Conservation (phyloP, 2,797 vertebrate species). For the Sebastes oblongus region DNA sequence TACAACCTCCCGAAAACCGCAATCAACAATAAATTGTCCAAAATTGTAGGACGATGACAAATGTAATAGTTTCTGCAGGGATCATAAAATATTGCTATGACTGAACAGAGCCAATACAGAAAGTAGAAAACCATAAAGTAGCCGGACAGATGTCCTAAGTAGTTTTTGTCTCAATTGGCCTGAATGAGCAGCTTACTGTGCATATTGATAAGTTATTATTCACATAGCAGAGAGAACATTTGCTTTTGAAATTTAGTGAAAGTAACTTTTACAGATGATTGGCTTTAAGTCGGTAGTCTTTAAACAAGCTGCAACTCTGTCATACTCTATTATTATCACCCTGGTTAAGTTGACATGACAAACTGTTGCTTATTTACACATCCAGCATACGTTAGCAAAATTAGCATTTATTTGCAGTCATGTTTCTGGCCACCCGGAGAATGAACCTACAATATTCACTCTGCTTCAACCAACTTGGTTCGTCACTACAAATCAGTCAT, state of each 20-base stretch:
- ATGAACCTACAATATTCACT: neutral
- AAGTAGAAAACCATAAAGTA: slow-evolving; percentile 18
- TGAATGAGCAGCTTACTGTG: slow-evolving; percentile 2
- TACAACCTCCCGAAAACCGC: neutral
- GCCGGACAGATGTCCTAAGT: slow-evolving; percentile 24
- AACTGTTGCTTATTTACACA: neutral
- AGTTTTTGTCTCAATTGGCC: slow-evolving; percentile 16
- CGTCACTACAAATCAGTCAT: neutral
- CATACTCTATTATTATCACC: neutral
- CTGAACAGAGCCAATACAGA: neutral
- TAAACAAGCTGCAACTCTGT: neutral
- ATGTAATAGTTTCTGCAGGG: slow-evolving; percentile 36
- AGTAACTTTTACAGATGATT: neutral
- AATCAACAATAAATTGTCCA: slow-evolving; percentile 24
- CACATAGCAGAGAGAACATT: slow-evolving; percentile 1
- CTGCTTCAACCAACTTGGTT: neutral
- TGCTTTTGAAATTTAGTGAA: neutral
- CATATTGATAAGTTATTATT: slow-evolving; percentile 7
- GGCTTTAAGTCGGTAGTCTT: neutral
- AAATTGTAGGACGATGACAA: slow-evolving; percentile 6
- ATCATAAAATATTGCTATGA: neutral
- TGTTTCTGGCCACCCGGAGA: neutral
- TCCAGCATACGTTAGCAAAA: neutral
- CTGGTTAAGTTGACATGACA: neutral
- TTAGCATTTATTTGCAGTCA: neutral